Evolutionary conservation across 2,113 vertebrate genomes (phyloP).

Genomic region (Maccullochella peelii): DNA sequence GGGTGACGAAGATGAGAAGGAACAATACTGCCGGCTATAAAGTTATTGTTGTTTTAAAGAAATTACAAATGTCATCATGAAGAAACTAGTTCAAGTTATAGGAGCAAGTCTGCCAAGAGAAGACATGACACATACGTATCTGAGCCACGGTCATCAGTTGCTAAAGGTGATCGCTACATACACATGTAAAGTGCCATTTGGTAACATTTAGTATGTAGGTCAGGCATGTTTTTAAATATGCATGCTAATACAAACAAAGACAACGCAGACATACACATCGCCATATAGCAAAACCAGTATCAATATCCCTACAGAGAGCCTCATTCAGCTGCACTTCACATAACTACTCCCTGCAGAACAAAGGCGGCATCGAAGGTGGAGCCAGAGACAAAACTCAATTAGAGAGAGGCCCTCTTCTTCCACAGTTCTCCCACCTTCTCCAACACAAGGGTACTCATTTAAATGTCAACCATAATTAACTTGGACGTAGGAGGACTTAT

Average conservation of each 20-base stretch:
- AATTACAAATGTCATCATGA: not conserved
- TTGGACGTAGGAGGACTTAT: constrained; percentile 74
- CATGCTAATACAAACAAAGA: constrained; percentile 23
- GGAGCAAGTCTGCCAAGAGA: not conserved
- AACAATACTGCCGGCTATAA: not conserved
- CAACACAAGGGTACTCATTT: constrained; percentile 81
- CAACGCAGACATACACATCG: not conserved
- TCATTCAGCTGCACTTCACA: constrained; percentile 74
- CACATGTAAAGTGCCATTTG: constrained; percentile 26
- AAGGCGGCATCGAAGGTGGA: constrained; percentile 67
- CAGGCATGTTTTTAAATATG: constrained; percentile 1
- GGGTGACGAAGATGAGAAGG: not conserved
- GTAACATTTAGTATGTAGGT: constrained; percentile 40
- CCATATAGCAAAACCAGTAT: constrained; percentile 28
- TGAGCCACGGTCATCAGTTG: not conserved
- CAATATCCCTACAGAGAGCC: constrained; percentile 46
- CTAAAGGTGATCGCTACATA: constrained; percentile 25
- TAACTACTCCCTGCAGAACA: constrained; percentile 59
- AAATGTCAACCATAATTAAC: constrained; percentile 87
- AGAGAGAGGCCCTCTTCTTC: constrained; percentile 75
- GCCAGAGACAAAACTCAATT: constrained; percentile 83
- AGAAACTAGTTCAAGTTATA: not conserved
- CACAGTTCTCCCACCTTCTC: constrained; percentile 68
- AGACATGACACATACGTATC: not conserved
- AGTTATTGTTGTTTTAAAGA: not conserved